Conservation (phyloP, 2,888 invertebrate genomes). For the Beris chalybata region DNA sequence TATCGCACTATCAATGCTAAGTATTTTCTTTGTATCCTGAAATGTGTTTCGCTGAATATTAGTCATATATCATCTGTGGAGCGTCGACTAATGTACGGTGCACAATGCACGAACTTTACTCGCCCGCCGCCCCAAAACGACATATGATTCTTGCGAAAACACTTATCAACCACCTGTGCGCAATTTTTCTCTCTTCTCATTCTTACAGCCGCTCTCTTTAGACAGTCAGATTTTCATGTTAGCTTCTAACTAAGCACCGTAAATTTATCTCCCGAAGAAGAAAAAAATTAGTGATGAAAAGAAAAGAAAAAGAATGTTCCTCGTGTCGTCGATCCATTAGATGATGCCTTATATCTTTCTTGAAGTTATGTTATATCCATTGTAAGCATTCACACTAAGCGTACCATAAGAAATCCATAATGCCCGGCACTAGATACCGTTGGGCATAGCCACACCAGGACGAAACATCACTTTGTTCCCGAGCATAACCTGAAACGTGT, state of each 20-base stretch:
- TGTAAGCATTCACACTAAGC: conserved; percentile 18
- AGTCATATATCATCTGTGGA: conserved; percentile 13
- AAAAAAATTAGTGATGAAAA: conserved; percentile 25
- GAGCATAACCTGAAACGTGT: conserved; percentile 37
- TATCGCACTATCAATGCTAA: conserved; percentile 18
- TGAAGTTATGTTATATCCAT: conserved; percentile 20
- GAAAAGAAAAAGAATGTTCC: conserved; percentile 20
- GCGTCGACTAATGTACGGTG: neutral
- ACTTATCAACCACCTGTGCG: conserved; percentile 36
- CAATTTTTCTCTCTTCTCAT: conserved; percentile 30
- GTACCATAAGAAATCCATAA: conserved; percentile 31
- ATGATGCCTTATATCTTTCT: conserved; percentile 30
- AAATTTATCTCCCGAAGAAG: conserved; percentile 7
- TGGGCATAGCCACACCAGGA: neutral
- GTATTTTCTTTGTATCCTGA: conserved; percentile 6
- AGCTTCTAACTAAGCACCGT: conserved; percentile 34
- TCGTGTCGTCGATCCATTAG: conserved; percentile 29
- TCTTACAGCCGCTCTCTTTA: neutral
- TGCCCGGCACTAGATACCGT: conserved; percentile 11
- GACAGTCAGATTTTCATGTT: conserved; percentile 34
- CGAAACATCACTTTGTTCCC: conserved; percentile 30
- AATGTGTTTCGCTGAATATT: conserved; percentile 10
- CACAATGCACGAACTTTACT: conserved; percentile 1
- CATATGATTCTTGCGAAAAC: conserved; percentile 25
- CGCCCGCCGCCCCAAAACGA: neutral